A percentile compares a stretch with the other conserved stretches of the same genome.
Conservation (phyloP, 2,113 vertebrate species). For the Sphaerodactylus townsendi region DNA sequence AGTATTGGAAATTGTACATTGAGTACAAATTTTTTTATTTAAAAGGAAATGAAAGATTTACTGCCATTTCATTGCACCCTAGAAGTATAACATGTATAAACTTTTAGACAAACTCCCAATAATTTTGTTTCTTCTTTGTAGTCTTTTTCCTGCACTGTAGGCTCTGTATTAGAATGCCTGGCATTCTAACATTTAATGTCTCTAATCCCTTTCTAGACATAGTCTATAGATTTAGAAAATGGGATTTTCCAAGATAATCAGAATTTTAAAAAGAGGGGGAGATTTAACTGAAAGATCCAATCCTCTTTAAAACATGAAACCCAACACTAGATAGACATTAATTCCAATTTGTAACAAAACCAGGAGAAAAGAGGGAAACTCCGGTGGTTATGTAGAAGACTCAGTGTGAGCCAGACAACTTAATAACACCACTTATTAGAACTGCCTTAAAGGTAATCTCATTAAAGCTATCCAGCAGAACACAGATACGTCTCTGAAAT, state of each 20-base stretch:
- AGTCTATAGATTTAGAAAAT: conserved; percentile 38
- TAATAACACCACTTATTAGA: conserved; percentile 72
- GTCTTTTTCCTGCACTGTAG: not conserved
- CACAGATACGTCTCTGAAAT: conserved; percentile 65
- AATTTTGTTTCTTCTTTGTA: conserved; percentile 14
- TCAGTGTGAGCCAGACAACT: conserved; percentile 59
- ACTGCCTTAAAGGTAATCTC: conserved; percentile 72
- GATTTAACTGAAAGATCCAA: conserved; percentile 51
- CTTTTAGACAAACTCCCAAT: conserved; percentile 25
- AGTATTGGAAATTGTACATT: not conserved
- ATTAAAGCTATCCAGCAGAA: conserved; percentile 68
- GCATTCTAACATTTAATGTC: conserved; percentile 27
- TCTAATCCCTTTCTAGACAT: conserved; percentile 48
- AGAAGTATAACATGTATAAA: not conserved
- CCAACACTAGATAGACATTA: conserved; percentile 58
- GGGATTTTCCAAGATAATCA: conserved; percentile 44
- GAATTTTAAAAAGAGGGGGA: conserved; percentile 29
- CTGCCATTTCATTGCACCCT: conserved; percentile 1
- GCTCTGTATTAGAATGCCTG: conserved; percentile 44
- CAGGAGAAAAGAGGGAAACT: conserved; percentile 56
- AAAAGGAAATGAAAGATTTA: conserved; percentile 25
- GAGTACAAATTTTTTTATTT: conserved; percentile 26
- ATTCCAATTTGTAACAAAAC: conserved; percentile 73
- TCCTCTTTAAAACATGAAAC: conserved; percentile 59
- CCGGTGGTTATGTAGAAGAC: conserved; percentile 57